phyloP scores from a whole-genome alignment of 1,140 invertebrate species.

The Drosophila sturtevanti region DNA sequence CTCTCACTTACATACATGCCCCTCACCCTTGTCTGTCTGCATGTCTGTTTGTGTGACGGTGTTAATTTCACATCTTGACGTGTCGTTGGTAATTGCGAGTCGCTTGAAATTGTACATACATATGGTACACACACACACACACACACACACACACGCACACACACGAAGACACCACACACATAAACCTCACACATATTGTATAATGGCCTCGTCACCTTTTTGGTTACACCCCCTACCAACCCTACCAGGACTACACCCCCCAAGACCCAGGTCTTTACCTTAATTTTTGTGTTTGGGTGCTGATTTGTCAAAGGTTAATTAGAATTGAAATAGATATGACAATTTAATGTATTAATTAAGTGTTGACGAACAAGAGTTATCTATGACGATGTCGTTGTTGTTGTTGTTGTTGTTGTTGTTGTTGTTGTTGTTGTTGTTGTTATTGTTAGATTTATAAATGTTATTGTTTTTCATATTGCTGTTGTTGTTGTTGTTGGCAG shows the following conservation, averaged over 20 bases:
- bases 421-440: background rate
- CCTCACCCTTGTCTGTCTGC: slow-evolving; percentile 20
- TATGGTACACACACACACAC: slow-evolving; percentile 14
- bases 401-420: too few species aligned
- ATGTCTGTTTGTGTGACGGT: slow-evolving; percentile 71
- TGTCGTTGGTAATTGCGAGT: slow-evolving; percentile 80
- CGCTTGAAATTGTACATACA: slow-evolving; percentile 72
- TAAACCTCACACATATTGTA: slow-evolving; percentile 25
- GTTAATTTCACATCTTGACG: slow-evolving; percentile 81
- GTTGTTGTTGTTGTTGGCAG: background rate
- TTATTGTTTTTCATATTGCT: background rate
- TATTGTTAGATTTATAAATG: background rate
- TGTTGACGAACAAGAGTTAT: slow-evolving; percentile 56
- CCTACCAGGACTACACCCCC: slow-evolving; percentile 17
- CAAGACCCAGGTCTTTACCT: slow-evolving; percentile 34
- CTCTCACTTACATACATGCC: slow-evolving; percentile 17
- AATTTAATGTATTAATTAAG: slow-evolving; percentile 78
- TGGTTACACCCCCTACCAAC: background rate
- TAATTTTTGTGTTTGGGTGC: slow-evolving; percentile 47
- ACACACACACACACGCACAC: background rate
- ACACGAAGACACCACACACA: background rate
- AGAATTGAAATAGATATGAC: slow-evolving; percentile 72
- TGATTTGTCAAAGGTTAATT: slow-evolving; percentile 80
- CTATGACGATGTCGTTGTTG: slow-evolving; percentile 27
- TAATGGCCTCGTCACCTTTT: slow-evolving; percentile 66